Percentiles rank a stretch among this genome's conserved stretches.
These are phyloP conservation scores for Crypturellus undulatus DNA, from an alignment of 2,113 vertebrate species.

Conservation along the genomic window DNA sequence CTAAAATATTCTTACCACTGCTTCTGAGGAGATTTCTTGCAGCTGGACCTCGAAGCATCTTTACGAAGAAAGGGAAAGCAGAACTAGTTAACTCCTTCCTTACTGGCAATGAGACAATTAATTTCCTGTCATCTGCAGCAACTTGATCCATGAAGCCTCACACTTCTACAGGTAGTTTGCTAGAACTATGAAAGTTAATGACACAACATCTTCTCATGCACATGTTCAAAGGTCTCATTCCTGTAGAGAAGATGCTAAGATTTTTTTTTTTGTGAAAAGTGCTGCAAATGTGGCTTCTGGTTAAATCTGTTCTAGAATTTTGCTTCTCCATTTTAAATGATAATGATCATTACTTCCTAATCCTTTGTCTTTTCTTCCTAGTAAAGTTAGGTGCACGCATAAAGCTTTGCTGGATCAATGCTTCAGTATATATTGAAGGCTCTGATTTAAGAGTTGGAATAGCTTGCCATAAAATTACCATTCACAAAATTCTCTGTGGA, in stretches of 20 bases:
- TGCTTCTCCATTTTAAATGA: neutral
- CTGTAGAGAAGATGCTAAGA: neutral
- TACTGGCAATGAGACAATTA: neutral
- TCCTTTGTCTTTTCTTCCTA: neutral
- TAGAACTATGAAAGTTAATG: neutral
- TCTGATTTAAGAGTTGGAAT: neutral
- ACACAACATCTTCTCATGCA: fast-evolving
- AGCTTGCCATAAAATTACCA: slow-evolving; percentile 14
- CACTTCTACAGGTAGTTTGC: neutral
- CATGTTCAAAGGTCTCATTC: neutral
- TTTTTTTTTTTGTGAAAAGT: neutral
- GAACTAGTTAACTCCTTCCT: neutral
- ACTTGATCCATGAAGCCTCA: neutral
- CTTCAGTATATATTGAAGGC: neutral
- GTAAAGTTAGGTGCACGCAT: fast-evolving
- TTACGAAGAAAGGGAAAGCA: neutral
- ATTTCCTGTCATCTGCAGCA: neutral
- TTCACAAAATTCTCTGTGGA: slow-evolving; percentile 6
- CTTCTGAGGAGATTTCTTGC: neutral
- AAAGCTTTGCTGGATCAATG: neutral
- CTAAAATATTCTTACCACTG: neutral
- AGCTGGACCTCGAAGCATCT: neutral
- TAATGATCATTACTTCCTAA: neutral
- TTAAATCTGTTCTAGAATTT: neutral
- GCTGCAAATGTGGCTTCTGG: neutral